Evolutionary conservation across 2,113 vertebrate species (phyloP).

Genomic region (Micronycteris hirsuta): DNA sequence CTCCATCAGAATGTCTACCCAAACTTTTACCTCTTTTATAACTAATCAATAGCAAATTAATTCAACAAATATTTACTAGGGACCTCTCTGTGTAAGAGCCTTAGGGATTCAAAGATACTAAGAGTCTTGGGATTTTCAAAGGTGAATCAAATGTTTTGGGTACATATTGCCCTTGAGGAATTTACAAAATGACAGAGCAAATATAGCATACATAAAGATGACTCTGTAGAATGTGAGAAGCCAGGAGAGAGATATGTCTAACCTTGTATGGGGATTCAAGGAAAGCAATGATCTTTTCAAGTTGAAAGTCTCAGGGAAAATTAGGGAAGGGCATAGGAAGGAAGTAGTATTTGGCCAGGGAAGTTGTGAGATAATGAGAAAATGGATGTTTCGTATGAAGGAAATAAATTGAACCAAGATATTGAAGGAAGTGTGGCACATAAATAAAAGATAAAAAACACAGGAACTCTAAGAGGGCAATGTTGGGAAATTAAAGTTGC

Average conservation of each 20-base stretch:
- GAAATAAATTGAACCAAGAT: neutral
- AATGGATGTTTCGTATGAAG: slow-evolving; percentile 8
- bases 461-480: neutral
- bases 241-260: neutral
- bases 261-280: neutral
- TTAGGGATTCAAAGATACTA: neutral
- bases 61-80: neutral
- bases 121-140: slow-evolving; percentile 4
- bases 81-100: neutral
- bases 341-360: neutral
- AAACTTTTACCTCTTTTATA: neutral
- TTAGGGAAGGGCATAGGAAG: neutral
- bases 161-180: neutral
- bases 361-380: neutral
- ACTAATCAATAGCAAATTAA: slow-evolving; percentile 36
- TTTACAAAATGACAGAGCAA: neutral
- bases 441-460: neutral
- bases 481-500: neutral
- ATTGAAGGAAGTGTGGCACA: neutral
- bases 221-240: neutral
- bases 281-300: neutral
- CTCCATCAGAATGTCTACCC: neutral
- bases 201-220: neutral
- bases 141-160: neutral
- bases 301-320: neutral